phyloP scores from a whole-genome alignment of 2,888 invertebrate species.

The Pasiphila rectangulata region DNA sequence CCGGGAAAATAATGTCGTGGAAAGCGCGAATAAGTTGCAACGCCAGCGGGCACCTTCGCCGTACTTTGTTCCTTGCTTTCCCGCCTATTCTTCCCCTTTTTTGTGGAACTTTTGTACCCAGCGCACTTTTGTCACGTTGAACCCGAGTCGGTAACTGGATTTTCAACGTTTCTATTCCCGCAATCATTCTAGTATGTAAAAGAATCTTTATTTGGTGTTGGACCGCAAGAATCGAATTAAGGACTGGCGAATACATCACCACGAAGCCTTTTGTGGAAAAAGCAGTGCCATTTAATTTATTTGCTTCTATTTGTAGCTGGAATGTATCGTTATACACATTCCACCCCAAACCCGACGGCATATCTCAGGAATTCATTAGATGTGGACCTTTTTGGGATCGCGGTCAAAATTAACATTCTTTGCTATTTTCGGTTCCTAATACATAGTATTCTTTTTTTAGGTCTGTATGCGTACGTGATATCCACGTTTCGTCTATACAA shows the following conservation, averaged over 20 bases:
- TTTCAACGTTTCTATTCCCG: constrained; percentile 33
- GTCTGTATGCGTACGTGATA: constrained; percentile 17
- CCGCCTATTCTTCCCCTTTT: constrained; percentile 29
- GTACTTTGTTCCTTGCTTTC: constrained; percentile 31
- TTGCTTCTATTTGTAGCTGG: constrained; percentile 2
- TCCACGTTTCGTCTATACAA: constrained; percentile 21
- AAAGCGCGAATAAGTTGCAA: constrained; percentile 22
- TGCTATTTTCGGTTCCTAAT: constrained; percentile 13
- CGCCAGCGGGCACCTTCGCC: constrained; percentile 28
- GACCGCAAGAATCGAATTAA: constrained; percentile 23
- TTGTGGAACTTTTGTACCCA: constrained; percentile 29
- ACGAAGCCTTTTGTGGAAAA: constrained; percentile 1
- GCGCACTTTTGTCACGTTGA: constrained; percentile 32
- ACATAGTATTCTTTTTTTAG: constrained; percentile 19
- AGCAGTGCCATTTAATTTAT: neutral
- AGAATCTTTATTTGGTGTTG: constrained; percentile 8
- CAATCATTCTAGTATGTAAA: constrained; percentile 27
- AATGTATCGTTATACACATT: constrained; percentile 6
- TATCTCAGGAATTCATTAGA: constrained; percentile 9
- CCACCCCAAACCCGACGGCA: neutral
- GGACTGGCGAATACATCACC: constrained; percentile 21
- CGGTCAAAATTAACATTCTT: constrained; percentile 14
- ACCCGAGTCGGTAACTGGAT: constrained; percentile 36
- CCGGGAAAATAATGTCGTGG: constrained; percentile 21
- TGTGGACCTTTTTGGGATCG: constrained; percentile 9